A percentile compares a stretch with the other conserved stretches of the same genome.
phyloP scores from a whole-genome alignment of 2,888 invertebrate genomes.

The Ctenicera cuprea region DNA sequence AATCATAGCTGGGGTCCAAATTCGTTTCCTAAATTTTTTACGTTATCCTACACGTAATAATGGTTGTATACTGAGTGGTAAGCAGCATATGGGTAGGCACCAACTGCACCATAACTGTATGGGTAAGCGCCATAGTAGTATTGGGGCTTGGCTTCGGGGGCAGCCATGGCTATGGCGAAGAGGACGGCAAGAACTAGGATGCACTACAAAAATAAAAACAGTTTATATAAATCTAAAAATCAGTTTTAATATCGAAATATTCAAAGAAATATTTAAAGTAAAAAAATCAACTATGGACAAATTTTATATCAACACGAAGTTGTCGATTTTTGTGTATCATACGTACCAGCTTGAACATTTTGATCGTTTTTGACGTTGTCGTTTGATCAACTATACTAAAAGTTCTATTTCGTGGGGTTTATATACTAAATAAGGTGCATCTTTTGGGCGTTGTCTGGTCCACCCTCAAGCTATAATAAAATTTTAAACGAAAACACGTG shows the following conservation, averaged over 20 bases:
- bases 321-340: no score
- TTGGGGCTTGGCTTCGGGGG: conserved; percentile 71
- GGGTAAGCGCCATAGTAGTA: conserved; percentile 56
- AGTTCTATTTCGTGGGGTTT: not conserved
- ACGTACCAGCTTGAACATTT: conserved; percentile 30
- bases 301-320: no score
- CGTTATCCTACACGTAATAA: no score
- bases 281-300: no score
- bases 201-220: conserved; percentile 7
- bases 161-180: conserved; percentile 75
- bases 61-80: not conserved
- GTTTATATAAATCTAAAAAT: not conserved
- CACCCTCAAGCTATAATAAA: conserved; percentile 6
- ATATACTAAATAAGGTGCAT: conserved; percentile 5
- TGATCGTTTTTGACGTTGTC: not conserved
- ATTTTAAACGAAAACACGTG: no score
- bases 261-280: no score
- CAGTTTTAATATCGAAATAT: no score
- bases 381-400: conserved; percentile 11
- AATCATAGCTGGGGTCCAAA: no score
- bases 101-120: conserved; percentile 18
- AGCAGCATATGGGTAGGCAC: conserved; percentile 24
- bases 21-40: no score
- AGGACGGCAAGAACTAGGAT: conserved; percentile 70
- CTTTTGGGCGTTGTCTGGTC: conserved; percentile 7